Evolutionary conservation across 2,113 vertebrate genomes (phyloP).

Genomic region (Bufo gargarizans): DNA sequence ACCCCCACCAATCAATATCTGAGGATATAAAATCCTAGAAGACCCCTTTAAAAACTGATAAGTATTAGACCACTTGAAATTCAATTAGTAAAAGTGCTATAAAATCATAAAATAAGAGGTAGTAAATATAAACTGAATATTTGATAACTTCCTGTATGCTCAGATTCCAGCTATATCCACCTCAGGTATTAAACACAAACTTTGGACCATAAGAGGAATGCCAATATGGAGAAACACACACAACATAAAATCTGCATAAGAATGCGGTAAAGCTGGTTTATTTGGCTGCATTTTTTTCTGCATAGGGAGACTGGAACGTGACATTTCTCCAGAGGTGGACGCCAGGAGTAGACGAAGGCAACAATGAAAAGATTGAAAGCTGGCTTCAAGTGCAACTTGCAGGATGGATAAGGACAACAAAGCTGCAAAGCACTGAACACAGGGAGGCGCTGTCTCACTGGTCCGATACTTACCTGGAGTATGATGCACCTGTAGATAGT

Average conservation of each 20-base stretch:
- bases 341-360: slow-evolving; percentile 3
- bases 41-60: too few relatives aligned
- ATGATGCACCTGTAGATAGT: slow-evolving; percentile 89
- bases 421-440: slow-evolving; percentile 70
- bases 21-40: too few relatives aligned
- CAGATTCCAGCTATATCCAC: too few relatives aligned
- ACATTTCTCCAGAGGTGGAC: background rate
- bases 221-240: background rate
- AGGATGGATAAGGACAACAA: slow-evolving; percentile 51
- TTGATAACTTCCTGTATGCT: background rate
- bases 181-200: too few relatives aligned
- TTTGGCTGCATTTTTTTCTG: background rate
- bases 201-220: background rate
- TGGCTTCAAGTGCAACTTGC: background rate
- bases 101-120: too few relatives aligned
- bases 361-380: slow-evolving; percentile 4
- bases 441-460: slow-evolving; percentile 68
- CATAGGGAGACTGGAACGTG: background rate
- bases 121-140: background rate
- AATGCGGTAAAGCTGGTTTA: slow-evolving; percentile 15
- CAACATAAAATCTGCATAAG: background rate
- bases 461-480: slow-evolving; percentile 91
- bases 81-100: too few relatives aligned
- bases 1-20: too few relatives aligned
- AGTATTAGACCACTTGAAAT: too few relatives aligned